phyloP scores from a whole-genome alignment of 1,140 invertebrate species.

The Holotrichia oblita region DNA sequence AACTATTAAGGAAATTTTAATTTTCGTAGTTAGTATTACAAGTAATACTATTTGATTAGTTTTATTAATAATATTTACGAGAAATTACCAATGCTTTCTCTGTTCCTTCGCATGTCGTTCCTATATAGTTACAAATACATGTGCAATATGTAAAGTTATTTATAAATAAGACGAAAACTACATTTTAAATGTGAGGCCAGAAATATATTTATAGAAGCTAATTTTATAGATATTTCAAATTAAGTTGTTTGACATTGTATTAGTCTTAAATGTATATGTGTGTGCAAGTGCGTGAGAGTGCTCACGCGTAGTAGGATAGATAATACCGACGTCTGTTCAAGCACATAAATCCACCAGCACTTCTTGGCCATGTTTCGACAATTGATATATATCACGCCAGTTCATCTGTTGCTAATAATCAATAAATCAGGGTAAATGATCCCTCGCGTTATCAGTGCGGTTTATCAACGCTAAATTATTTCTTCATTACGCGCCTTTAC shows the following conservation, averaged over 20 bases:
- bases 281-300: neutral
- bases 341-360: constrained; percentile 18
- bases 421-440: constrained; percentile 32
- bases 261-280: constrained; percentile 7
- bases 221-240: constrained; percentile 24
- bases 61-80: neutral
- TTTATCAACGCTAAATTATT: constrained; percentile 35
- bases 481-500: constrained; percentile 21
- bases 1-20: neutral
- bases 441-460: constrained; percentile 23
- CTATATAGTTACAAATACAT: neutral
- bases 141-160: neutral
- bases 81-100: neutral
- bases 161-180: neutral
- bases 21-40: neutral
- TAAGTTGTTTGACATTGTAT: constrained; percentile 31
- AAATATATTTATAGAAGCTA: constrained; percentile 8
- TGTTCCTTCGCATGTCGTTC: neutral
- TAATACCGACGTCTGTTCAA: constrained; percentile 20
- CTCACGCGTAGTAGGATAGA: neutral
- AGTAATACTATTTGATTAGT: neutral
- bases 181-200: neutral
- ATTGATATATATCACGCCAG: constrained; percentile 32
- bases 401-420: constrained; percentile 34
- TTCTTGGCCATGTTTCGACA: constrained; percentile 30